Evolutionary conservation across 2,797 vertebrate genomes (phyloP).

Genomic region (Eospalax fontanierii): DNA sequence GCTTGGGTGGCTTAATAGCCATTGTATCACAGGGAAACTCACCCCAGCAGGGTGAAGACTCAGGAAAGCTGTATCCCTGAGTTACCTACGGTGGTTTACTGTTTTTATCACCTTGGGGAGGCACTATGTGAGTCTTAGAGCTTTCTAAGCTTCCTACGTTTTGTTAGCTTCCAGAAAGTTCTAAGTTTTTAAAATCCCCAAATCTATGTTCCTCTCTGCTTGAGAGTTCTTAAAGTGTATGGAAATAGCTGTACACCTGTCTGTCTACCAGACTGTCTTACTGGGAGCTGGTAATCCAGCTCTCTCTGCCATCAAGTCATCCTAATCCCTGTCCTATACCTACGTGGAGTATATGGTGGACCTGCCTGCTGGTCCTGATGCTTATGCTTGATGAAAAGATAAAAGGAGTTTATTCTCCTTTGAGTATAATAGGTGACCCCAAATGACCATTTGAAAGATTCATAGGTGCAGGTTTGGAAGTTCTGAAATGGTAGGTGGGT

Average conservation of each 20-base stretch:
- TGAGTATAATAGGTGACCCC: neutral
- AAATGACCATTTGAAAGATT: slow-evolving; percentile 65
- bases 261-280: neutral
- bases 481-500: neutral
- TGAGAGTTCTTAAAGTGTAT: neutral
- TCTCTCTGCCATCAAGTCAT: neutral
- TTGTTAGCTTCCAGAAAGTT: neutral
- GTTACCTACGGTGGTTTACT: neutral
- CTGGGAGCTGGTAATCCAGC: neutral
- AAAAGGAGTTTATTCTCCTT: neutral
- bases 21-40: too few relatives aligned
- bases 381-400: neutral
- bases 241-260: neutral
- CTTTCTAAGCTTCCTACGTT: neutral
- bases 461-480: slow-evolving; percentile 15
- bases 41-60: neutral
- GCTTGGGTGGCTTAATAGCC: neutral
- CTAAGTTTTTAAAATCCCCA: neutral
- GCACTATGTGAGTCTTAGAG: neutral
- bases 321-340: neutral
- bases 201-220: neutral
- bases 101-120: neutral
- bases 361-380: neutral
- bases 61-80: neutral
- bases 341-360: neutral